These are phyloP conservation scores for Chironomus striatipennis DNA, from an alignment of 1,140 invertebrate species.

Conservation along the genomic window DNA sequence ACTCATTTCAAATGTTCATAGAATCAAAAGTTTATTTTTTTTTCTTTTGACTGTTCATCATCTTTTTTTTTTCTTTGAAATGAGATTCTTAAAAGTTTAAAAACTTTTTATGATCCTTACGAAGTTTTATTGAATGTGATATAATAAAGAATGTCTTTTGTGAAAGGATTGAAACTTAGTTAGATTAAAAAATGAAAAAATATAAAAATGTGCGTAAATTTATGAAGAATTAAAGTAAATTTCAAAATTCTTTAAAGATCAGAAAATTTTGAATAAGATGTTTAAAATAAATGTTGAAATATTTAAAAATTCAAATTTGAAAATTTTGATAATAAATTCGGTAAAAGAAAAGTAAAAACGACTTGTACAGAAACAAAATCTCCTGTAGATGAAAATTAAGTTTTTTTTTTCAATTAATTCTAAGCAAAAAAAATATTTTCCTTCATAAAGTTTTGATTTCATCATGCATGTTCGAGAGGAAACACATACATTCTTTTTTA, in stretches of 20 bases:
- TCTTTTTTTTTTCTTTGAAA: too few relatives aligned
- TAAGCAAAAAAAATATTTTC: not conserved
- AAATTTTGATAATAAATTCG: not conserved
- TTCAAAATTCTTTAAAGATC: not conserved
- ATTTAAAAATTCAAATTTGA: not conserved
- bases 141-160: not conserved
- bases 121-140: not conserved
- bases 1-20: too few relatives aligned
- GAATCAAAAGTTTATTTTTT: too few relatives aligned
- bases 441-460: not conserved
- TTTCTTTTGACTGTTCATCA: too few relatives aligned
- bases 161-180: conserved; percentile 9
- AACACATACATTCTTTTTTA: not conserved
- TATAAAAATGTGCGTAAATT: conserved; percentile 18
- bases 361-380: conserved; percentile 17
- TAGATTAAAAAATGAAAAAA: too few relatives aligned
- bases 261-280: not conserved
- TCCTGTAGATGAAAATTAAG: conserved; percentile 21
- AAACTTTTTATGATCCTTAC: not conserved
- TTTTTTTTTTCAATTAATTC: not conserved
- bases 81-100: too few relatives aligned
- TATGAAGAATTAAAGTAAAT: conserved; percentile 9
- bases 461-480: conserved; percentile 3
- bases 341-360: not conserved
- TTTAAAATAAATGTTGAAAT: conserved; percentile 15